phyloP scores from a whole-genome alignment of 2,888 invertebrate species.

The Drosophila suboccidentalis region DNA sequence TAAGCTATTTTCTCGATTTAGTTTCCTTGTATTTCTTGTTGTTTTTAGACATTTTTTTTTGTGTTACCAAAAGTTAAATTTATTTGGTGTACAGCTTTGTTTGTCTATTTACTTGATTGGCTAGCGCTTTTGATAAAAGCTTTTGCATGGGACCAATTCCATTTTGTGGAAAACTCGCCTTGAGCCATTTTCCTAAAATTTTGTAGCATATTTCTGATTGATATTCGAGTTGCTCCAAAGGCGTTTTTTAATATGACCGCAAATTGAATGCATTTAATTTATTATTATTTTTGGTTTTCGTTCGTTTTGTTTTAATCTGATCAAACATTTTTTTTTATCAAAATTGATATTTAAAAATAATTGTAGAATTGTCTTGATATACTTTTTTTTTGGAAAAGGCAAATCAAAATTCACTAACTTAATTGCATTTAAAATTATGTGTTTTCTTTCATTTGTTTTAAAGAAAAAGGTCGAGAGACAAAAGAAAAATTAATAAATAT shows the following conservation, averaged over 20 bases:
- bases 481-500: neutral
- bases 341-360: too few relatives aligned
- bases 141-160: conserved; percentile 45
- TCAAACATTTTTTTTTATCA: too few relatives aligned
- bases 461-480: neutral
- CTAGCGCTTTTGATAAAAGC: conserved; percentile 58
- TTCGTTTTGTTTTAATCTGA: neutral
- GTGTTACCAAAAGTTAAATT: conserved; percentile 55
- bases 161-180: conserved; percentile 36
- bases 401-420: neutral
- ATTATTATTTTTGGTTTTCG: too few relatives aligned
- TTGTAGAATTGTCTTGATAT: too few relatives aligned
- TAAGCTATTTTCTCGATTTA: conserved; percentile 34
- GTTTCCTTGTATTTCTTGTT: conserved; percentile 25
- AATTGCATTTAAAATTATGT: neutral
- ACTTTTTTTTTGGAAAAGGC: neutral
- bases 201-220: conserved; percentile 6
- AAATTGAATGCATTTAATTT: neutral
- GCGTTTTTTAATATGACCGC: neutral
- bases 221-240: neutral
- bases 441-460: neutral
- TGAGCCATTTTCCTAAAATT: conserved; percentile 23
- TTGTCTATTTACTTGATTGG: conserved; percentile 76
- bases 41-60: conserved; percentile 21
- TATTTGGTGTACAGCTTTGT: conserved; percentile 66